Base-by-base conservation (phyloP, 2,113 vertebrate genomes). In the Platichthys flesus region DNA sequence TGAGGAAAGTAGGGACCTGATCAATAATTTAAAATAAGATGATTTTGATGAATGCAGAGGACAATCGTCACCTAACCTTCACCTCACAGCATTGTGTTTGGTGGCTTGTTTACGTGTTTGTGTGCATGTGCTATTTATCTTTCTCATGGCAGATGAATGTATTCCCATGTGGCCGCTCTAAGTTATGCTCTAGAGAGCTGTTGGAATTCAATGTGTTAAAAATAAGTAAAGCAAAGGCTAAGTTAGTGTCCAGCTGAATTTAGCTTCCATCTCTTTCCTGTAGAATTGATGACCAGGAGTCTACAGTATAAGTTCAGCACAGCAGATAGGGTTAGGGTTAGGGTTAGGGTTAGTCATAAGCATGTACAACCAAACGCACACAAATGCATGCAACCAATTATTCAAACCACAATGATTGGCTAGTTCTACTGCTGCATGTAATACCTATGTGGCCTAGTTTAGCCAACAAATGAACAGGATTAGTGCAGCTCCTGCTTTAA, bases 361-460 rank as follows among this genome's bases (percentile, higher is more conserved):
- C 75, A 63, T 67, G 28, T 66, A 64, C 60, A 37, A 57, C 42
- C 67, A 82, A 64, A 76, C 55, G 24, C 35, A 45, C 42, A 55
- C 40, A 47, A 21, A 40, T 18, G 20, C 31, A n/a, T 20, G 65
- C 42, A 78, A 65, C 31, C 49, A 76, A 57, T 80, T 76, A 82
- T 85, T 71, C 71, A 74, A 66, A 79, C 75, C 77, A 85, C 83
- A 82, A 76, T 89, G 86, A 91, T 89, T 92, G 89, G 90, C 84
- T 82, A 71, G 69, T 87, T 87, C 76, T 75, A 67, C 26, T 90
- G 81, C 56, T 90, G 81, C 56, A 61, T 88, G 74, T 91, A 91
- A 90, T 88, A 77, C 85, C 88, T 75, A 80, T 78, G 82, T 91
- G 92, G 85, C 90, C 91, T 91, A 92, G 79, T 92, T 92, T 85